Percentiles rank a stretch among this genome's conserved stretches.
These are phyloP conservation scores for Ammospiza maritima DNA, from an alignment of 2,797 vertebrate genomes.

Conservation along the genomic window DNA sequence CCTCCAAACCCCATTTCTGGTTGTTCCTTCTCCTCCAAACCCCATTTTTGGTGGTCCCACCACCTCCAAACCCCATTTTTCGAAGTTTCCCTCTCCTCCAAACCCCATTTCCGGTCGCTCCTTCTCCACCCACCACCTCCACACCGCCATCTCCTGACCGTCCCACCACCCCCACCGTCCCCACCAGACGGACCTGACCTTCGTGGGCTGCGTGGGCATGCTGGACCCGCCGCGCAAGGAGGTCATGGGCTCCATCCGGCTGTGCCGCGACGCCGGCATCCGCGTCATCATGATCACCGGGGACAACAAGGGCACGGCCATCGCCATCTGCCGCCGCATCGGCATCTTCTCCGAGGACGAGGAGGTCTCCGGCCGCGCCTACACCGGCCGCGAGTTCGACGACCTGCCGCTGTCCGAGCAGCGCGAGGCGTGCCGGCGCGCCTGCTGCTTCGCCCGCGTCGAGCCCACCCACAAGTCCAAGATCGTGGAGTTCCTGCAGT, in stretches of 20 bases:
- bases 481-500: neutral
- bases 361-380: neutral
- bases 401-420: neutral
- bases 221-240: neutral
- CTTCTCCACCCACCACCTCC: no score
- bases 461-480: slow-evolving; percentile 90
- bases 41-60: no score
- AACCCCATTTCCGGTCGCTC: no score
- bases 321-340: slow-evolving; percentile 94
- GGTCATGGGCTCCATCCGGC: neutral
- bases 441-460: slow-evolving; percentile 82
- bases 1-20: no score
- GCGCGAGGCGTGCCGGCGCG: neutral
- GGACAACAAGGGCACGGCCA: slow-evolving; percentile 95
- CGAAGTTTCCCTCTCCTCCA: no score
- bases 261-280: slow-evolving; percentile 92
- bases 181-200: neutral
- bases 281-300: slow-evolving; percentile 97
- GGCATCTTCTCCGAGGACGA: slow-evolving; percentile 86
- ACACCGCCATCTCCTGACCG: no score
- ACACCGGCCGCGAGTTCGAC: neutral
- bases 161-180: no score
- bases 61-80: no score
- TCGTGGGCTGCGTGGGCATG: neutral
- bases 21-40: no score